phyloP scores from a whole-genome alignment of 2,797 vertebrate genomes.

The Leptodactylus fallax region DNA sequence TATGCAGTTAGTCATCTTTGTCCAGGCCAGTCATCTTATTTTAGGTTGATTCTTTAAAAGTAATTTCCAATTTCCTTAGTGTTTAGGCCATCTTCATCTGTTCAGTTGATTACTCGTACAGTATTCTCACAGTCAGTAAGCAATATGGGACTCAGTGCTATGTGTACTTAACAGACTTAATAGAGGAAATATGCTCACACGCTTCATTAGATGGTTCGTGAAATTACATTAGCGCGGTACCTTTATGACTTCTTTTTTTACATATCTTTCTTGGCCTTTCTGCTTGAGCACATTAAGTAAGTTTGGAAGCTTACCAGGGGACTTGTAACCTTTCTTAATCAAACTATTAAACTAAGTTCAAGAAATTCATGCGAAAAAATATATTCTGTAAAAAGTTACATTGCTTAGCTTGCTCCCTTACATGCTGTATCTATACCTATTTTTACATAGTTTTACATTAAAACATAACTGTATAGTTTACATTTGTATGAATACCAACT shows the following conservation, averaged over 20 bases:
- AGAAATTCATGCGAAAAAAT: not conserved
- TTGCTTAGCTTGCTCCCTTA: not conserved
- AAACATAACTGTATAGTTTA: not conserved
- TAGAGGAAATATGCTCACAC: slow-evolving; percentile 72
- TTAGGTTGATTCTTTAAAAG: slow-evolving; percentile 64
- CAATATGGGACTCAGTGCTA: slow-evolving; percentile 71
- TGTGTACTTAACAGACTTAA: slow-evolving; percentile 72
- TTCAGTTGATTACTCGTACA: slow-evolving; percentile 71
- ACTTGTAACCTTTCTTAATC: slow-evolving; percentile 9
- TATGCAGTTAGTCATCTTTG: slow-evolving; percentile 64
- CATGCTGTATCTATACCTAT: not conserved
- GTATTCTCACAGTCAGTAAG: slow-evolving; percentile 72
- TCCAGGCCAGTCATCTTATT: slow-evolving; percentile 53
- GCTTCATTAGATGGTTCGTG: slow-evolving; percentile 80
- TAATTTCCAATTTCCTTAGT: slow-evolving; percentile 69
- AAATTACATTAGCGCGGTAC: slow-evolving; percentile 78
- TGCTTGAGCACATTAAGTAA: not conserved
- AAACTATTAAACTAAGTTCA: not conserved
- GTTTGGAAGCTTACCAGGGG: not conserved
- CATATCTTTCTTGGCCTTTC: not conserved
- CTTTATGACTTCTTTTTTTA: slow-evolving; percentile 71
- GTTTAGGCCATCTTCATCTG: slow-evolving; percentile 72
- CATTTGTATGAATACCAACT: not conserved
- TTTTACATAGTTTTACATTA: not conserved
- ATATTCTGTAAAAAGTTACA: not conserved